phyloP scores from a whole-genome alignment of 1,140 invertebrate genomes.

The Trichonephila clavata region DNA sequence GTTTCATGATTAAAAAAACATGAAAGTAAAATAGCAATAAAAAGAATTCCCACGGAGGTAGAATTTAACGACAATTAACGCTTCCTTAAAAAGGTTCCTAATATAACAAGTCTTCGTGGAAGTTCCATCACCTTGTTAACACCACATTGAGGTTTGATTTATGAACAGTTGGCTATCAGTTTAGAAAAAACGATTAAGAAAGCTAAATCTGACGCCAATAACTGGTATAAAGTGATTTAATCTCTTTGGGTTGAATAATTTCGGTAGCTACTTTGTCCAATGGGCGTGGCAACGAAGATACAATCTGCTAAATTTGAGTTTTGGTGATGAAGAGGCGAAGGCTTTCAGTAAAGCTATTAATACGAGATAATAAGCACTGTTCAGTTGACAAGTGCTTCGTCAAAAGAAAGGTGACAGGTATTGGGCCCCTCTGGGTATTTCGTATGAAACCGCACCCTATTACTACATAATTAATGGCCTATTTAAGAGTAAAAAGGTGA shows the following conservation, averaged over 20 bases:
- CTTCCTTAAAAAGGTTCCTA: background rate
- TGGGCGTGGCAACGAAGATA: conserved; percentile 56
- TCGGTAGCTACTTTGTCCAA: conserved; percentile 46
- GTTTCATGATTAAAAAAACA: background rate
- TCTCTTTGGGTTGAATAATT: conserved; percentile 23
- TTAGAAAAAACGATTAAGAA: conserved; percentile 56
- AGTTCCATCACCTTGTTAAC: conserved; percentile 14
- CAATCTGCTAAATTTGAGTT: conserved; percentile 62
- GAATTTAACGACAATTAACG: background rate
- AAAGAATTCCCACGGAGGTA: background rate
- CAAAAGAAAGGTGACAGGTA: conserved; percentile 55
- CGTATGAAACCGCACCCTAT: conserved; percentile 65
- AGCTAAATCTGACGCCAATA: conserved; percentile 22
- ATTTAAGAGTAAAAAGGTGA: conserved; percentile 8
- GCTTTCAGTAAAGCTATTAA: conserved; percentile 53
- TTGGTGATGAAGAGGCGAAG: conserved; percentile 53
- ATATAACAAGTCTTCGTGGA: background rate
- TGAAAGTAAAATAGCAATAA: background rate
- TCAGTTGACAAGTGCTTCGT: conserved; percentile 57
- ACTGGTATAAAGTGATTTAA: conserved; percentile 25
- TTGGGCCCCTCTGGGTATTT: conserved; percentile 25
- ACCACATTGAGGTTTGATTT: conserved; percentile 4
- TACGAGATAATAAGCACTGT: conserved; percentile 63
- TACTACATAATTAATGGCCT: conserved; percentile 39
- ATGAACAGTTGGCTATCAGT: conserved; percentile 8